Evolutionary conservation across 2,113 vertebrate species (phyloP).

Genomic region (Phrynosoma blainvillii): DNA sequence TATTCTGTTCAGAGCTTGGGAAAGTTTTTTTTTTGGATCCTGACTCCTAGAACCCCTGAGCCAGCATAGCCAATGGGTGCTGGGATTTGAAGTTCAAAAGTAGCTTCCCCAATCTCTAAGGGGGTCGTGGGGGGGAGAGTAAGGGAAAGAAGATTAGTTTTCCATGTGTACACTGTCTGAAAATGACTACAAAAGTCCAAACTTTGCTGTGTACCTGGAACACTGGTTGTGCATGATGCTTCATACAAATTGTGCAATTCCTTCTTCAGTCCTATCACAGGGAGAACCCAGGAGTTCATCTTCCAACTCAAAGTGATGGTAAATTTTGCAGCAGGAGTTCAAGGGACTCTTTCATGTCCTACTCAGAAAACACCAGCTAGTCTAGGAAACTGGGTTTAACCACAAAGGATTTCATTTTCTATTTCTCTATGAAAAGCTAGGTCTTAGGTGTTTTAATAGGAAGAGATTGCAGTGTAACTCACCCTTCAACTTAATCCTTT

Average conservation of each 20-base stretch:
- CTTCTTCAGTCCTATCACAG: not conserved
- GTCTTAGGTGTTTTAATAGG: no score
- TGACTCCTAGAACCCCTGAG: no score
- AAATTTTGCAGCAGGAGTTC: not conserved
- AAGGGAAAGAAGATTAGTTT: no score
- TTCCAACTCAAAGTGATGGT: conserved; percentile 3
- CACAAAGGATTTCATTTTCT: not conserved
- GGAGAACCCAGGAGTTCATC: not conserved
- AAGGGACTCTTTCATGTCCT: conserved; percentile 6
- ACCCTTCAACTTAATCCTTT: not conserved
- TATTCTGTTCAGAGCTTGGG: no score
- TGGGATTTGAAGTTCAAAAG: no score
- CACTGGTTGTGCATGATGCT: not conserved
- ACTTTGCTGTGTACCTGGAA: no score
- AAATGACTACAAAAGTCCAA: no score
- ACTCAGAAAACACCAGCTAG: conserved; percentile 7
- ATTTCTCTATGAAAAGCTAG: not conserved
- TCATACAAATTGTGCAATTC: not conserved
- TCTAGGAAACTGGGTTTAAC: not conserved
- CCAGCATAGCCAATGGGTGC: no score
- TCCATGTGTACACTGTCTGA: no score
- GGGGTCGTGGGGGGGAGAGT: no score
- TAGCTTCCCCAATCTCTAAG: no score
- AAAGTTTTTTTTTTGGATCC: no score
- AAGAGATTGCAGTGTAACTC: not conserved